Evolutionary conservation across 30 jellyfish, hydroid and myxozoan genomes (phyloP).

Genomic region (Aurelia sp.): DNA sequence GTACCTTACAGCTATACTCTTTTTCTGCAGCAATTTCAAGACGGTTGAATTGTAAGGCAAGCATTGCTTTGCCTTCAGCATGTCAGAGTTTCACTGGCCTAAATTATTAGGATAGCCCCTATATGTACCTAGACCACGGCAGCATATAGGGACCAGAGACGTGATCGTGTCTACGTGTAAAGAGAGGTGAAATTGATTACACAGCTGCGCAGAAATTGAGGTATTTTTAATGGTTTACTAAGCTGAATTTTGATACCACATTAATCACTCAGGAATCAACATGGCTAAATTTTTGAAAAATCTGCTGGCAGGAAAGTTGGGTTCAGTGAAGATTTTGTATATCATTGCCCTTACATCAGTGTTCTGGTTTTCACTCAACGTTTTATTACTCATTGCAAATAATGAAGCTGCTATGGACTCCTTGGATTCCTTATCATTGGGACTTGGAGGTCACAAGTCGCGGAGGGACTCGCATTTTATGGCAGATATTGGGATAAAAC

Average conservation of each 20-base stretch:
- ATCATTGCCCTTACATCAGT: slow-evolving; percentile 87
- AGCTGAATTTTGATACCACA: background rate
- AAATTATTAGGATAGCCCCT: too few species aligned
- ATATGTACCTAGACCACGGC: too few species aligned
- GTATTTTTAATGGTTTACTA: background rate
- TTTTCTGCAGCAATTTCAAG: too few species aligned
- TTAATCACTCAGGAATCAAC: background rate
- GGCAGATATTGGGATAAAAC: slow-evolving; percentile 82
- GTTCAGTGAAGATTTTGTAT: slow-evolving; percentile 65
- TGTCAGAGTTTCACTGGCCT: too few species aligned
- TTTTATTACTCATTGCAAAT: slow-evolving; percentile 80
- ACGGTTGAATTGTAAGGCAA: too few species aligned
- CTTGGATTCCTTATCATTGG: slow-evolving; percentile 71
- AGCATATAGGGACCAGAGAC: background rate
- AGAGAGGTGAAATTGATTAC: background rate
- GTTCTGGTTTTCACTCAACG: slow-evolving; percentile 94
- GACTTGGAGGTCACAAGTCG: slow-evolving; percentile 58
- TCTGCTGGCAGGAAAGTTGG: slow-evolving; percentile 32
- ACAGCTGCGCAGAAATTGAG: slow-evolving; percentile 17
- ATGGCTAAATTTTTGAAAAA: background rate
- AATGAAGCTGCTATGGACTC: slow-evolving; percentile 90
- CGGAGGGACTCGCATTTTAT: slow-evolving; percentile 90
- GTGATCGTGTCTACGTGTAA: background rate
- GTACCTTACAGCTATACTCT: too few species aligned
- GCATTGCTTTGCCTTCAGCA: too few species aligned